Evolutionary conservation across 2,888 invertebrate genomes (phyloP).

Genomic region (Hanleya hanleyi): DNA sequence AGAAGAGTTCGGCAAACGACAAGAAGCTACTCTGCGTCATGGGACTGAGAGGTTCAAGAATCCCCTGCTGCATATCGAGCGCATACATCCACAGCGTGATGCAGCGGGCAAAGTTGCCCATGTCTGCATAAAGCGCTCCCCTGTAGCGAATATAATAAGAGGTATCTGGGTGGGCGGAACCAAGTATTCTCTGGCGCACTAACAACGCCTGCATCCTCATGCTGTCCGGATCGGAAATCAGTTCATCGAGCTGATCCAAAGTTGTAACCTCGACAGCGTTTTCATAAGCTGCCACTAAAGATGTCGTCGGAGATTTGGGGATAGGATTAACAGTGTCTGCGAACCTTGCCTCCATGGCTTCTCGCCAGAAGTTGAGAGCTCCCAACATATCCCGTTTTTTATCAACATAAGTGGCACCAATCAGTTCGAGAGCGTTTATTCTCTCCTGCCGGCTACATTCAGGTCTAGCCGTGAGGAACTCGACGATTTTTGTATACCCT

Average conservation of each 20-base stretch:
- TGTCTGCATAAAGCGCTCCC: slow-evolving; percentile 94
- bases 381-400: slow-evolving; percentile 92
- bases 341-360: slow-evolving; percentile 85
- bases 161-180: slow-evolving; percentile 95
- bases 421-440: slow-evolving; percentile 91
- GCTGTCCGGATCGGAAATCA: slow-evolving; percentile 94
- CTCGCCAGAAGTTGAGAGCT: slow-evolving; percentile 90
- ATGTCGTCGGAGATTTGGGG: slow-evolving; percentile 82
- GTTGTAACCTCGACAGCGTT: slow-evolving; percentile 88
- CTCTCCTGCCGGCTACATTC: slow-evolving; percentile 80
- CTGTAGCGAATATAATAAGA: slow-evolving; percentile 96
- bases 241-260: slow-evolving; percentile 85
- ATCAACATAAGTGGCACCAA: slow-evolving; percentile 97
- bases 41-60: slow-evolving; percentile 92
- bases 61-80: slow-evolving; percentile 94
- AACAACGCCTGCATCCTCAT: slow-evolving; percentile 93
- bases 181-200: slow-evolving; percentile 91
- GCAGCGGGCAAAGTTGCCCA: slow-evolving; percentile 89
- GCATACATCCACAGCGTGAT: slow-evolving; percentile 98
- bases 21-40: slow-evolving; percentile 96
- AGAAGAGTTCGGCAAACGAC: slow-evolving; percentile 91
- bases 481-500: slow-evolving; percentile 94
- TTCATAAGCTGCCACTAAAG: slow-evolving; percentile 90
- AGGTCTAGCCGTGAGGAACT: slow-evolving; percentile 82
- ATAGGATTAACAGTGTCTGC: slow-evolving; percentile 72